Percentiles rank a stretch among this genome's conserved stretches.
These are phyloP conservation scores for Lates japonicus DNA, from an alignment of 2,797 vertebrate species.

Conservation along the genomic window DNA sequence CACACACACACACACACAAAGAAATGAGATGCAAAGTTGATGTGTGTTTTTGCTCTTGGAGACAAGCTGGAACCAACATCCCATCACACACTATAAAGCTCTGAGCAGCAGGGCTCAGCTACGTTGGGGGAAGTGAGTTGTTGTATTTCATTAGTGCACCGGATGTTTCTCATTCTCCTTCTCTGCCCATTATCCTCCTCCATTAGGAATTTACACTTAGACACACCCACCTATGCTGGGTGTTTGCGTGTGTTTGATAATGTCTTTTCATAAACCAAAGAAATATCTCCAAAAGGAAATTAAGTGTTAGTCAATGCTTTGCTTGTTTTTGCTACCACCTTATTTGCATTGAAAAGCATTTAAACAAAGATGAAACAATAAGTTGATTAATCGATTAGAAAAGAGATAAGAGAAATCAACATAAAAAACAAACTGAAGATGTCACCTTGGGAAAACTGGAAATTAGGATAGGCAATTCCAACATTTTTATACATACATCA, in stretches of 20 bases:
- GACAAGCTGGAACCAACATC: slow-evolving; percentile 30
- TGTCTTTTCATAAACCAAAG: too few species aligned
- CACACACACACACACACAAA: not conserved
- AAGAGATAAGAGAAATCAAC: not conserved
- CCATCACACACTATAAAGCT: slow-evolving; percentile 42
- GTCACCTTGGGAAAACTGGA: not conserved
- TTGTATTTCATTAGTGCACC: slow-evolving; percentile 75
- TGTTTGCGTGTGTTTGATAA: not conserved
- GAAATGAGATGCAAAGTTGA: not conserved
- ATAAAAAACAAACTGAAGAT: not conserved
- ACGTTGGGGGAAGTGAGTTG: slow-evolving; percentile 61
- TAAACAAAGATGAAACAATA: not conserved
- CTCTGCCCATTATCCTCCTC: slow-evolving; percentile 39
- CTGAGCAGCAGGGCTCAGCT: slow-evolving; percentile 33
- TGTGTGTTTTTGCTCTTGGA: slow-evolving; percentile 3
- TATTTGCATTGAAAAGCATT: not conserved
- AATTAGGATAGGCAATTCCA: not conserved
- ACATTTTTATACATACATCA: too few species aligned
- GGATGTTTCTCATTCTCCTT: slow-evolving; percentile 57
- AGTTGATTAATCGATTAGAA: not conserved
- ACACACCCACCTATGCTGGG: slow-evolving; percentile 18
- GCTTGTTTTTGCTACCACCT: not conserved
- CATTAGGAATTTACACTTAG: slow-evolving; percentile 31
- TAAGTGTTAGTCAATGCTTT: too few species aligned
- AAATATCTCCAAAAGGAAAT: too few species aligned